These are phyloP conservation scores for Eilema sororculum DNA, from an alignment of 2,888 invertebrate species.

Conservation along the genomic window DNA sequence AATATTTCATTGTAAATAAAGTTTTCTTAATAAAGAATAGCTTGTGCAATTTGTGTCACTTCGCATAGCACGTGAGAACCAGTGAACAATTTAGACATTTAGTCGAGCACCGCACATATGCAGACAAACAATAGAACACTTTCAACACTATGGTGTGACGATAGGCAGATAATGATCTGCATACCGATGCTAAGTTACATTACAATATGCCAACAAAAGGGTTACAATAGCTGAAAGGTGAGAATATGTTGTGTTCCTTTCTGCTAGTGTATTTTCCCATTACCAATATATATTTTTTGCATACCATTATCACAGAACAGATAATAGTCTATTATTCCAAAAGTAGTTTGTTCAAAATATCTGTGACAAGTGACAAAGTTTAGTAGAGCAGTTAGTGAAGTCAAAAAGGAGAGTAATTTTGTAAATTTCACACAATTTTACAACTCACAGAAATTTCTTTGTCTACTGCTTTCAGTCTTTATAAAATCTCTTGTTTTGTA, in stretches of 20 bases:
- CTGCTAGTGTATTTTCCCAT: not conserved
- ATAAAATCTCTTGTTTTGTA: not conserved
- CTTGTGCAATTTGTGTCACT: conserved; percentile 69
- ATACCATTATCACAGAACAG: no score
- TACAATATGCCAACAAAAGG: conserved; percentile 21
- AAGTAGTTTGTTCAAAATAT: not conserved
- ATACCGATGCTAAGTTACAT: conserved; percentile 23
- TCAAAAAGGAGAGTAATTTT: not conserved
- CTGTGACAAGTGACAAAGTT: no score
- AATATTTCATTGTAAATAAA: conserved; percentile 86
- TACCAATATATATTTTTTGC: not conserved
- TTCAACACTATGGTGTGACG: conserved; percentile 49
- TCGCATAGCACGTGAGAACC: conserved; percentile 70
- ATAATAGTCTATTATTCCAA: no score
- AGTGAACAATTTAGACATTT: conserved; percentile 59
- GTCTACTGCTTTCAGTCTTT: not conserved
- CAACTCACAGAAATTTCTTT: not conserved
- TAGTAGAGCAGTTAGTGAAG: no score
- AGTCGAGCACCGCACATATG: conserved; percentile 50
- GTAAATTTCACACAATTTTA: not conserved
- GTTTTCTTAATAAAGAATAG: conserved; percentile 75
- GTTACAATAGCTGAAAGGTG: conserved; percentile 6
- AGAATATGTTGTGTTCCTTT: not conserved
- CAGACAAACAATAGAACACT: conserved; percentile 54
- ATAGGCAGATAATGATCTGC: conserved; percentile 42